Evolutionary conservation across 2,797 vertebrate genomes (phyloP).

Genomic region (Rousettus madagascariensis): DNA sequence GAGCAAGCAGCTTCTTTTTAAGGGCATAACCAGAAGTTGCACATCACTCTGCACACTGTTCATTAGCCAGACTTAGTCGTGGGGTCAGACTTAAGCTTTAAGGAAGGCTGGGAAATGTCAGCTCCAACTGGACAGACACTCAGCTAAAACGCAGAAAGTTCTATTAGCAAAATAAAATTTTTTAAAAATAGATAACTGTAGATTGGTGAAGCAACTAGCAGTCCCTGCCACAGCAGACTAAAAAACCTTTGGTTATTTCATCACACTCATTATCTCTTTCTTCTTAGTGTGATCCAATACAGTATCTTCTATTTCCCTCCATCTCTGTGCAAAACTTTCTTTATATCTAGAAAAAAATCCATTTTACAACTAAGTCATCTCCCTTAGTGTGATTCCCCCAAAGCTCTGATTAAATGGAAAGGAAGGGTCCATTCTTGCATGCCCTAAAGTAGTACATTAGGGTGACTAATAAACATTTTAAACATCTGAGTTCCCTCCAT

Average conservation of each 20-base stretch:
- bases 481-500: background rate
- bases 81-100: background rate
- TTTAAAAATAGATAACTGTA: background rate
- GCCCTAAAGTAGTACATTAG: background rate
- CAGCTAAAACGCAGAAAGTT: background rate
- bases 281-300: background rate
- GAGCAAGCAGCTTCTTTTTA: background rate
- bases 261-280: background rate
- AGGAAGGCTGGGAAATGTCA: background rate
- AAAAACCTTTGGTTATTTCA: background rate
- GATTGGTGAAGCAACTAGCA: background rate
- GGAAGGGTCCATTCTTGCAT: background rate
- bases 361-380: background rate
- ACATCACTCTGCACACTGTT: background rate
- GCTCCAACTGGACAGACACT: background rate
- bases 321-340: background rate
- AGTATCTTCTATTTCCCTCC: background rate
- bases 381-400: slow-evolving; percentile 33
- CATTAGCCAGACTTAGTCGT: background rate
- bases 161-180: background rate
- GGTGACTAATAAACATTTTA: slow-evolving; percentile 9
- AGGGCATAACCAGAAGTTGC: background rate
- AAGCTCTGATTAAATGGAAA: slow-evolving; percentile 28
- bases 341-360: slow-evolving; percentile 27
- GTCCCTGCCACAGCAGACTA: background rate